phyloP scores from a whole-genome alignment of 2,113 vertebrate genomes.

The Puffinus mauretanicus region DNA sequence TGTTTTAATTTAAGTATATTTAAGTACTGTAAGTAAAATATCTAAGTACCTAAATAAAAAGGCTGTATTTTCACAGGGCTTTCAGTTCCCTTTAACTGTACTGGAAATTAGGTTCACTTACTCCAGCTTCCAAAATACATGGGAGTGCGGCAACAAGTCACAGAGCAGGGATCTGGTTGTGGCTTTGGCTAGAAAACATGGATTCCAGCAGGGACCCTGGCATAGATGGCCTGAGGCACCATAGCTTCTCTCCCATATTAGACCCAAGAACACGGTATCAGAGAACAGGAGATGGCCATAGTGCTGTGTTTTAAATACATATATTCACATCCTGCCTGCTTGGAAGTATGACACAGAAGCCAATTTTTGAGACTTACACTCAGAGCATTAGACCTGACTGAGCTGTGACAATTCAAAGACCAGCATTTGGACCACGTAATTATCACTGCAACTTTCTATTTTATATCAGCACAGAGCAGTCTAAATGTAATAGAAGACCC shows the following conservation, averaged over 20 bases:
- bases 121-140: background rate
- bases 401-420: background rate
- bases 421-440: background rate
- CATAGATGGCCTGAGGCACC: background rate
- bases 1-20: background rate
- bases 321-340: background rate
- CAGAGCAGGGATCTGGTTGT: background rate
- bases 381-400: background rate
- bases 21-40: background rate
- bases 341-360: background rate
- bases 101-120: background rate
- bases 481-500: background rate
- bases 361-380: background rate
- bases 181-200: background rate
- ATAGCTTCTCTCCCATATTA: background rate
- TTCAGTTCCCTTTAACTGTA: background rate
- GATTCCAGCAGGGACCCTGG: background rate
- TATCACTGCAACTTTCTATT: background rate
- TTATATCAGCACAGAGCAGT: background rate
- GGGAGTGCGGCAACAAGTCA: background rate
- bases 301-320: background rate
- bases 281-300: background rate
- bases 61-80: background rate
- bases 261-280: background rate
- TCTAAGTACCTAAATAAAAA: background rate